A percentile compares a stretch with the other conserved stretches of the same genome.
Evolutionary conservation across 2,888 invertebrate species (phyloP).

Genomic region (Archips crataeganus): DNA sequence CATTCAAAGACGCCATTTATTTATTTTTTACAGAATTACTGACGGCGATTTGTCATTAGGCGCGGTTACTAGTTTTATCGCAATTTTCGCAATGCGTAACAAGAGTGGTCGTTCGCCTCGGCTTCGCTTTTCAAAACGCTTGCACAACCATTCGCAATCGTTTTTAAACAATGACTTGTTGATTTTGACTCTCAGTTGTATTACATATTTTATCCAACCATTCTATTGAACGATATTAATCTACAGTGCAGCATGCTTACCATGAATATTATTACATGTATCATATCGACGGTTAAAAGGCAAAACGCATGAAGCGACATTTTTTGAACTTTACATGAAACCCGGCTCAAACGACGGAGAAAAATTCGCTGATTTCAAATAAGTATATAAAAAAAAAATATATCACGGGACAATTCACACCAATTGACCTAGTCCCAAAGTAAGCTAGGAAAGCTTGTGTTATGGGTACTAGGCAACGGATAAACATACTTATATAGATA

Average conservation of each 20-base stretch:
- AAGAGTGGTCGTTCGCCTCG: slow-evolving; percentile 32
- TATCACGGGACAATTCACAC: too few species aligned
- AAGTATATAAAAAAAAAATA: too few species aligned
- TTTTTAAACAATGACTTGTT: slow-evolving; percentile 44
- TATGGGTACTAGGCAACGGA: too few species aligned
- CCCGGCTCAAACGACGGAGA: too few species aligned
- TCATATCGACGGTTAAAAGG: too few species aligned
- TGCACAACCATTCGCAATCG: slow-evolving; percentile 40
- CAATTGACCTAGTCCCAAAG: too few species aligned
- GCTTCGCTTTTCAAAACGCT: slow-evolving; percentile 42
- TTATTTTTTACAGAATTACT: slow-evolving; percentile 20
- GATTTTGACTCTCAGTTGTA: neutral
- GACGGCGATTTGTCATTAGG: slow-evolving; percentile 35
- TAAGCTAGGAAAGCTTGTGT: too few species aligned
- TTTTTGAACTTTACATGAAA: too few species aligned
- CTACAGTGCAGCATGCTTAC: slow-evolving; percentile 10
- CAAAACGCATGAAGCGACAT: too few species aligned
- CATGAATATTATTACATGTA: slow-evolving; percentile 5
- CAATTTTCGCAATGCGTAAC: slow-evolving; percentile 32
- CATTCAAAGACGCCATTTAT: slow-evolving; percentile 8
- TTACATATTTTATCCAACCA: slow-evolving; percentile 9
- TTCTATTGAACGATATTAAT: slow-evolving; percentile 4
- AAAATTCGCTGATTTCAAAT: too few species aligned
- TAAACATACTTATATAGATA: too few species aligned
- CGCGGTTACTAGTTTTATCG: slow-evolving; percentile 38